Conservation (phyloP, 2,888 invertebrate genomes). For the Drosophila nigritarsus region DNA sequence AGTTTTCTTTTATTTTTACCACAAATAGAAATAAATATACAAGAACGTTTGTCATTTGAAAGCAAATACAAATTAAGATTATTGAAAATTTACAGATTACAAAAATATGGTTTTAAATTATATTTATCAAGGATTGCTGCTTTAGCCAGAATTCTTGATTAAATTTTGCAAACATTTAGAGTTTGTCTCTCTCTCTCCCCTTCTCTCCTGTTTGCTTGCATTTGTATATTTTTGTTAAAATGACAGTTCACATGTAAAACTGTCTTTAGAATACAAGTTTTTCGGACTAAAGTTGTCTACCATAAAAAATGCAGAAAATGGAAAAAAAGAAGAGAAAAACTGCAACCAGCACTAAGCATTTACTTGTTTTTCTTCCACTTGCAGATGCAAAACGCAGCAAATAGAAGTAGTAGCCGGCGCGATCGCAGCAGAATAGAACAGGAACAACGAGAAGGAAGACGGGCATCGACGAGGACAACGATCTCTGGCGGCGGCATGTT, state of each 20-base stretch:
- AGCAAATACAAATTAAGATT: background rate
- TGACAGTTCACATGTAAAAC: background rate
- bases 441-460: slow-evolving; percentile 19
- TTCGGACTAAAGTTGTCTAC: background rate
- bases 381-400: slow-evolving; percentile 49
- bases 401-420: slow-evolving; percentile 31
- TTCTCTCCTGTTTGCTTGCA: background rate
- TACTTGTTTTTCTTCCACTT: slow-evolving; percentile 8
- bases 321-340: background rate
- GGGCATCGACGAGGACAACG: slow-evolving; percentile 16
- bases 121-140: background rate
- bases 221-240: background rate
- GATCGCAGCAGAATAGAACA: slow-evolving; percentile 26
- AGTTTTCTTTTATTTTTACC: too few species aligned
- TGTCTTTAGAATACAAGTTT: background rate
- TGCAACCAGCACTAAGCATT: slow-evolving; percentile 2
- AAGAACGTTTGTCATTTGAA: background rate
- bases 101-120: background rate
- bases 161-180: background rate
- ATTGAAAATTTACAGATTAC: background rate
- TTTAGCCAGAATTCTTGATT: background rate
- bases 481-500: slow-evolving; percentile 38
- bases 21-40: too few species aligned
- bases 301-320: background rate
- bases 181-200: background rate